Evolutionary conservation across 2,888 invertebrate species (phyloP).

Genomic region (Antitype chi): DNA sequence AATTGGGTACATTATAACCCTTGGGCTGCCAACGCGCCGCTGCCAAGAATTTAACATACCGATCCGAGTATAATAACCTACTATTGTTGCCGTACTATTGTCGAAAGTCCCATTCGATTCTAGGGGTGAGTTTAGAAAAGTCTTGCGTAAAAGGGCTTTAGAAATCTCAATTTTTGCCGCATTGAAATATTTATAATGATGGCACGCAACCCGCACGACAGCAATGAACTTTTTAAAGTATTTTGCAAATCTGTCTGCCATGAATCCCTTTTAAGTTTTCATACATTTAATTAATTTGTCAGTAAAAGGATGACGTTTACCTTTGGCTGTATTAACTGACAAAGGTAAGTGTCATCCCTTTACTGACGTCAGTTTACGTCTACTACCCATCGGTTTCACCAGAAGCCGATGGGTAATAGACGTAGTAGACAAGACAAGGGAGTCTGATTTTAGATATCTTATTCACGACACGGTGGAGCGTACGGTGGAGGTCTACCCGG

Average conservation of each 20-base stretch:
- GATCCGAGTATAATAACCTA: conserved; percentile 15
- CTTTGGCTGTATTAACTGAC: too few species aligned
- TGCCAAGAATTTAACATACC: conserved; percentile 41
- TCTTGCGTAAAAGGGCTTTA: not conserved
- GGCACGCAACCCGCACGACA: too few species aligned
- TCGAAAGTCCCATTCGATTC: conserved; percentile 11
- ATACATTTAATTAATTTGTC: not conserved
- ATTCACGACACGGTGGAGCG: too few species aligned
- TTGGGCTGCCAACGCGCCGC: conserved; percentile 16
- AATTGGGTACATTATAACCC: conserved; percentile 37
- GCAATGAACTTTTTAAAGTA: not conserved
- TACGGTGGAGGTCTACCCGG: too few species aligned
- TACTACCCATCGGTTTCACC: too few species aligned
- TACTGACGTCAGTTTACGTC: too few species aligned
- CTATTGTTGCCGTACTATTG: conserved; percentile 26
- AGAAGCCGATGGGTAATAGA: not conserved
- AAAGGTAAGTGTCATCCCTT: too few species aligned
- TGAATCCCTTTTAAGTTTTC: not conserved
- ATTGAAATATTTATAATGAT: conserved; percentile 10
- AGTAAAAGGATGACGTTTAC: not conserved
- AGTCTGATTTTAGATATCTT: not conserved
- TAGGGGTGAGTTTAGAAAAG: conserved; percentile 5
- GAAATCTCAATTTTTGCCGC: not conserved
- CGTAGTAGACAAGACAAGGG: too few species aligned
- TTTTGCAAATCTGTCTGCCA: not conserved